Percentiles rank a stretch among this genome's conserved stretches.
phyloP scores from a whole-genome alignment of 2,888 invertebrate species.

The Acrocyrtus sp. region DNA sequence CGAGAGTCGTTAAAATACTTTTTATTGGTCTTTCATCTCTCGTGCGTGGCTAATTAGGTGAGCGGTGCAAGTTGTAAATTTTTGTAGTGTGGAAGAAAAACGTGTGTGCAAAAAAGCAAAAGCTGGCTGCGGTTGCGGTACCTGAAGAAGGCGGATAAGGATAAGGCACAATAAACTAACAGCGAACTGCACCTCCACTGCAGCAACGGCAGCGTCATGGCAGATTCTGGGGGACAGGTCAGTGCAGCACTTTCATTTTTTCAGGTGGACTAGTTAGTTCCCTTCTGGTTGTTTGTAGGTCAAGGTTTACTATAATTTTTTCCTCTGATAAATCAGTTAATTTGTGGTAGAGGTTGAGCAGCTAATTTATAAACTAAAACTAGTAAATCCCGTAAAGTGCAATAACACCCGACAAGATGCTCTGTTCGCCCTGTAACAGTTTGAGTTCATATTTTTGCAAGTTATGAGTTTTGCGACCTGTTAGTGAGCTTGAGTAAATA shows the following conservation, averaged over 20 bases:
- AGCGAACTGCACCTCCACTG: no score
- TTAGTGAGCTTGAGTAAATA: background rate
- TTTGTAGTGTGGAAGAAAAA: conserved; percentile 7
- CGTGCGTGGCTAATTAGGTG: no score
- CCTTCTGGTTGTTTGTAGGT: no score
- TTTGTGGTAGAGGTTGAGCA: background rate
- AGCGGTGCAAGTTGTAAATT: no score
- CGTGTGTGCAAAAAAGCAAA: background rate
- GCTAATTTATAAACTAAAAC: background rate
- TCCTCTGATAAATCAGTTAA: background rate
- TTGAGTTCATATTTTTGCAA: background rate
- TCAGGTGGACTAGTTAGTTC: no score
- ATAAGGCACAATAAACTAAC: no score
- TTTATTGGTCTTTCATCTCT: conserved; percentile 13
- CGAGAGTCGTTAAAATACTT: background rate
- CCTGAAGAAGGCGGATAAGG: no score
- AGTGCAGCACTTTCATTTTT: no score
- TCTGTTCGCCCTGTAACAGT: no score
- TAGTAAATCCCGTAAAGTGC: background rate
- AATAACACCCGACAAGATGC: no score
- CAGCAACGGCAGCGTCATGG: conserved; percentile 17
- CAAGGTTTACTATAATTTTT: no score
- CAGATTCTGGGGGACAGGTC: conserved; percentile 47
- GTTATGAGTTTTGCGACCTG: background rate
- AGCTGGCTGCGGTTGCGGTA: background rate